A percentile compares a stretch with the other conserved stretches of the same genome.
Conservation (phyloP, 2,888 invertebrate species). For the Muschampia plurimacula region DNA sequence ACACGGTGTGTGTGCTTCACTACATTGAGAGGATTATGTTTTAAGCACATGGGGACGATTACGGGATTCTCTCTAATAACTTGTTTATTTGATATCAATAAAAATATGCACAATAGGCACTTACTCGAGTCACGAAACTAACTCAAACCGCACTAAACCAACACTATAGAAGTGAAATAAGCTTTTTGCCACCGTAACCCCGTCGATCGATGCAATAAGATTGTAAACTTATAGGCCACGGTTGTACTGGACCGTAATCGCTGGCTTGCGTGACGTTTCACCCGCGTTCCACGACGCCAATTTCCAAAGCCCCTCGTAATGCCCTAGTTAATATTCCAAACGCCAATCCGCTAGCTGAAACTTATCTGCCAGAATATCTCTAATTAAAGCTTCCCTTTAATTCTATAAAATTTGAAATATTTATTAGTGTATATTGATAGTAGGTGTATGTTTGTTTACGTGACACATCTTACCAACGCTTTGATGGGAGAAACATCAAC, state of each 20-base stretch:
- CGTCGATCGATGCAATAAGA: constrained; percentile 36
- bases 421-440: background rate
- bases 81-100: background rate
- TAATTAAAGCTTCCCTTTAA: constrained; percentile 2
- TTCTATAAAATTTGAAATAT: background rate
- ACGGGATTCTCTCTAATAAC: no score
- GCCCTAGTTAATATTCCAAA: constrained; percentile 49
- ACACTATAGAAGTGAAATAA: no score
- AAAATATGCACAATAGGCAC: constrained; percentile 7
- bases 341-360: constrained; percentile 27
- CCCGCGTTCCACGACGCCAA: constrained; percentile 39
- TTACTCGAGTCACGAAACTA: constrained; percentile 23
- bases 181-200: constrained; percentile 1
- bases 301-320: constrained; percentile 46
- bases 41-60: no score
- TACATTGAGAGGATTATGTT: no score
- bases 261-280: constrained; percentile 48
- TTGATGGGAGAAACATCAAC: no score
- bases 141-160: constrained; percentile 19
- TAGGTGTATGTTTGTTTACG: no score
- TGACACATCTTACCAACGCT: no score
- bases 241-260: constrained; percentile 47
- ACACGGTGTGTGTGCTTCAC: no score
- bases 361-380: constrained; percentile 25
- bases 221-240: constrained; percentile 32